Evolutionary conservation across 2,113 vertebrate genomes (phyloP).

Genomic region (Stigmatopora argus): DNA sequence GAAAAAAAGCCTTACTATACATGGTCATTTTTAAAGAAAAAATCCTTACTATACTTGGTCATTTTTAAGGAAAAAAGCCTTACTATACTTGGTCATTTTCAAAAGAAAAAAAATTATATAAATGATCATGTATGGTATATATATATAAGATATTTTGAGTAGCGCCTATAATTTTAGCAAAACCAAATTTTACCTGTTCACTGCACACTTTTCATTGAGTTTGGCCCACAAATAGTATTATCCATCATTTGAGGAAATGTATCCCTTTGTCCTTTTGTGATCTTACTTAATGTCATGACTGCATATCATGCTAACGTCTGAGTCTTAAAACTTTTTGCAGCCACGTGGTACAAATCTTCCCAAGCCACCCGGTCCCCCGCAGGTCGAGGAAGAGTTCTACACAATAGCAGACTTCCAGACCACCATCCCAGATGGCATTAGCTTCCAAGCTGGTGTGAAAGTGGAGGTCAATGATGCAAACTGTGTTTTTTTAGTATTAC

Average conservation of each 20-base stretch:
- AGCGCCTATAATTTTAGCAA: too few species aligned
- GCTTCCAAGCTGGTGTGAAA: constrained; percentile 94
- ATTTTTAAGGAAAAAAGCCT: too few species aligned
- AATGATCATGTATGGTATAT: too few species aligned
- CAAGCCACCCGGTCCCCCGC: constrained; percentile 88
- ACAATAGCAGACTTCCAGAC: constrained; percentile 98
- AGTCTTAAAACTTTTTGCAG: constrained; percentile 52
- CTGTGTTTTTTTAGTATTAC: background rate
- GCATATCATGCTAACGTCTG: background rate
- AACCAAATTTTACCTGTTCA: too few species aligned
- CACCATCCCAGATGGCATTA: constrained; percentile 95
- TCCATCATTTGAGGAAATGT: background rate
- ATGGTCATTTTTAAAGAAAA: too few species aligned
- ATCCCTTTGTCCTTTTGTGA: background rate
- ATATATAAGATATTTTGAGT: too few species aligned
- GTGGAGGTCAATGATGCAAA: constrained; percentile 79
- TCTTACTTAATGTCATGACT: background rate
- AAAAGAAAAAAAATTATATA: too few species aligned
- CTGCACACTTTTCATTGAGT: too few species aligned
- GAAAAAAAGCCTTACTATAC: too few species aligned
- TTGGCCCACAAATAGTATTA: too few species aligned
- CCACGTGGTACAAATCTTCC: constrained; percentile 89
- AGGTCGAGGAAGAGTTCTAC: constrained; percentile 96
- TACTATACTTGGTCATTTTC: too few species aligned
- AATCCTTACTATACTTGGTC: too few species aligned